These are phyloP conservation scores for Jordanella pulchra DNA, from an alignment of 2,797 vertebrate genomes.

Conservation along the genomic window DNA sequence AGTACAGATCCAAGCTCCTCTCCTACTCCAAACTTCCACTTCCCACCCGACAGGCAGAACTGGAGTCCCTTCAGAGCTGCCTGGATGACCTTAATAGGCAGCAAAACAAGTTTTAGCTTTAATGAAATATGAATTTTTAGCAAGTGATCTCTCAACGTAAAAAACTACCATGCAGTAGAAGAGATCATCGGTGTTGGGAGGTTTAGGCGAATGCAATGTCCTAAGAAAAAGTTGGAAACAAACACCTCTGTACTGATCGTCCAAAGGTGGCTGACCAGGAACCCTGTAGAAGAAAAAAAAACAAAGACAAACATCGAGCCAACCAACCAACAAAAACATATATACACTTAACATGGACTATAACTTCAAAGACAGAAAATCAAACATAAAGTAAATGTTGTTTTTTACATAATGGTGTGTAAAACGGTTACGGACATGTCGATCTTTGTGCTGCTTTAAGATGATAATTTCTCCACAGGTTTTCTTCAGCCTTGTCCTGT, in stretches of 20 bases:
- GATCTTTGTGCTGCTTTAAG: too few relatives aligned
- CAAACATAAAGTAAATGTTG: neutral
- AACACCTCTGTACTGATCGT: slow-evolving; percentile 85
- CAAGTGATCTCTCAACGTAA: neutral
- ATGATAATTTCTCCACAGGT: too few relatives aligned
- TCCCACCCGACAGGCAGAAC: slow-evolving; percentile 89
- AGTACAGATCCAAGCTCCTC: slow-evolving; percentile 90
- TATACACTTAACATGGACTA: neutral
- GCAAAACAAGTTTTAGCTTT: neutral
- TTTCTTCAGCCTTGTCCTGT: too few relatives aligned
- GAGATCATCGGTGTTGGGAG: slow-evolving; percentile 85
- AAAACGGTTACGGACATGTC: too few relatives aligned
- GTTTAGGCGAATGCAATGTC: slow-evolving; percentile 86
- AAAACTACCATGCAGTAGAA: slow-evolving; percentile 86
- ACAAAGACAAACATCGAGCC: too few relatives aligned
- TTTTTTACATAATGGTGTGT: too few relatives aligned
- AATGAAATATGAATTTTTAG: rapidly evolving
- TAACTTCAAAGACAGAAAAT: neutral
- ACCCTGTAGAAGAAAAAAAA: slow-evolving; percentile 74
- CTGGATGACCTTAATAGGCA: slow-evolving; percentile 84
- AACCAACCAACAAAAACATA: neutral
- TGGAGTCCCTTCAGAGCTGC: slow-evolving; percentile 92
- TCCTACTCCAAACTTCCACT: slow-evolving; percentile 86
- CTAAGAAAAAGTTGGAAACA: slow-evolving; percentile 88
- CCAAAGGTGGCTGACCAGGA: slow-evolving; percentile 88